Conservation (phyloP, 2,888 invertebrate species). For the Phengaris arion region DNA sequence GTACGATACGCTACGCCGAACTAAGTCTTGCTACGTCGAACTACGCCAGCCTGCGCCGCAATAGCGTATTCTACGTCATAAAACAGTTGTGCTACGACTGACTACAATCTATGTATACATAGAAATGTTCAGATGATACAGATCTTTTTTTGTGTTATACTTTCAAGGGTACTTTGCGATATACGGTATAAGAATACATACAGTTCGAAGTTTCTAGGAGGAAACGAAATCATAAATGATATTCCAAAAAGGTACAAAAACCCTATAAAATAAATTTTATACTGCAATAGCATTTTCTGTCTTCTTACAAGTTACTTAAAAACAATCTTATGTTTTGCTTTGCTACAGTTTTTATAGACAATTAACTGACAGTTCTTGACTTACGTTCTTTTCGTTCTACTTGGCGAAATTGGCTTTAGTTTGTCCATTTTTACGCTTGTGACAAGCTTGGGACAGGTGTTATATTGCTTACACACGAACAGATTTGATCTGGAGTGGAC, state of each 20-base stretch:
- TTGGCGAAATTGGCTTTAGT: too few species aligned
- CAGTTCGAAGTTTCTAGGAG: constrained; percentile 67
- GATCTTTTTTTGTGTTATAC: not conserved
- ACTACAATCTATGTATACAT: not conserved
- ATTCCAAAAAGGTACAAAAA: constrained; percentile 60
- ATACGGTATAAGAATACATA: constrained; percentile 43
- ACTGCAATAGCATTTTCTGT: constrained; percentile 60
- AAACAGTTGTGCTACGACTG: not conserved
- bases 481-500: too few species aligned
- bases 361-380: constrained; percentile 6
- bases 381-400: too few species aligned
- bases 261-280: constrained; percentile 64
- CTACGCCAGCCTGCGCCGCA: not conserved
- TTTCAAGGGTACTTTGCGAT: constrained; percentile 39
- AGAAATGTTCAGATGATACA: not conserved
- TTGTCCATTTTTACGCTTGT: too few species aligned
- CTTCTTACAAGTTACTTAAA: too few species aligned
- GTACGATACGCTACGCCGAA: not conserved
- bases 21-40: not conserved
- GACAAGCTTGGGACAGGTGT: too few species aligned
- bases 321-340: not conserved
- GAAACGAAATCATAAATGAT: constrained; percentile 63
- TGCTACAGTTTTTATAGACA: not conserved
- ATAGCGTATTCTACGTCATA: not conserved
- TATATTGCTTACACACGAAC: too few species aligned